Conservation (phyloP, 2,797 vertebrate genomes). For the Cyclopterus lumpus region DNA sequence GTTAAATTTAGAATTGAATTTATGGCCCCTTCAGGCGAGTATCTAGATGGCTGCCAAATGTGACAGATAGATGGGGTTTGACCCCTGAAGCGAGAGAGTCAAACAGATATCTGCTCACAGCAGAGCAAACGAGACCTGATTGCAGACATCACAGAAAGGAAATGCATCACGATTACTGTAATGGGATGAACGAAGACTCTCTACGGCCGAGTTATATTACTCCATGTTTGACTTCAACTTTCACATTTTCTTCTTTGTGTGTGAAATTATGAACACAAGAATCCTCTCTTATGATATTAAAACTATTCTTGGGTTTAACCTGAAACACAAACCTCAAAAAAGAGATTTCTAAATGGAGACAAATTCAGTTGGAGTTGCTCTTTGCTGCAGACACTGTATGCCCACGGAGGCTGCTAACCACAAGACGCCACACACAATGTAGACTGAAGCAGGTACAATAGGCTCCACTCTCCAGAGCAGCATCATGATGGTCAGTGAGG, state of each 20-base stretch:
- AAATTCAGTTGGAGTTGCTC: conserved; percentile 2
- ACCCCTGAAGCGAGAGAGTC: conserved; percentile 63
- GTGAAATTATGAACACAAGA: conserved; percentile 7
- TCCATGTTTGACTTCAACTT: conserved; percentile 16
- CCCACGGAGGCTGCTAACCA: conserved; percentile 6
- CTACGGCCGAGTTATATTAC: conserved; percentile 19
- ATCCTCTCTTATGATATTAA: conserved; percentile 6
- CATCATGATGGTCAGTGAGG: conserved; percentile 63
- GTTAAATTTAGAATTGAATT: conserved; percentile 61
- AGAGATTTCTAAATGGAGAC: not conserved
- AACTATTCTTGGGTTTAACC: not conserved
- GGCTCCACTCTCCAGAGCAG: conserved; percentile 42
- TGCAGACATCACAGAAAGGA: conserved; percentile 50
- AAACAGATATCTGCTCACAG: conserved; percentile 62
- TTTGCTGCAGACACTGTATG: not conserved
- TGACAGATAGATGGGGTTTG: conserved; percentile 64
- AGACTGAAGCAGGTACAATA: conserved; percentile 46
- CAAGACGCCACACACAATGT: conserved; percentile 17
- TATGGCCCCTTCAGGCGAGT: conserved; percentile 45
- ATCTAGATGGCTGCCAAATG: conserved; percentile 64
- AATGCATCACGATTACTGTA: conserved; percentile 52
- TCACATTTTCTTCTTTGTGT: conserved; percentile 11
- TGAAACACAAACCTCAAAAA: not conserved
- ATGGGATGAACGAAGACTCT: conserved; percentile 43
- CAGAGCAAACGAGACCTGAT: conserved; percentile 51